Evolutionary conservation across 2,888 invertebrate genomes (phyloP).

Genomic region (Julus scanicus): DNA sequence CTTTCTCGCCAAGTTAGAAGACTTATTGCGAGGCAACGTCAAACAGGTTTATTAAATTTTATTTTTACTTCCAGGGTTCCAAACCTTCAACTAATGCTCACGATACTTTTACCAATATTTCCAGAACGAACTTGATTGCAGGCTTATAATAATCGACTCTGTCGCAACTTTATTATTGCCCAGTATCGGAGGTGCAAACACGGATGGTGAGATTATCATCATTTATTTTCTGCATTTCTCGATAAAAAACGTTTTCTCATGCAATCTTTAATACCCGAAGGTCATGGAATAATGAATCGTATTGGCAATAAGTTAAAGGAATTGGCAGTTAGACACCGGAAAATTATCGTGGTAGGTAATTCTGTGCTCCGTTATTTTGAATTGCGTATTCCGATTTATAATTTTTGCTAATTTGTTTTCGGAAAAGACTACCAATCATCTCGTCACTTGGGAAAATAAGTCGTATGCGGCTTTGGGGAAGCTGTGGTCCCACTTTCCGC

Average conservation of each 20-base stretch:
- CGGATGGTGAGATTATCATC: background rate
- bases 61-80: too few species aligned
- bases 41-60: slow-evolving; percentile 63
- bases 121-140: background rate
- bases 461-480: slow-evolving; percentile 31
- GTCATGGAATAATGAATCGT: slow-evolving; percentile 49
- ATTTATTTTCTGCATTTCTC: too few species aligned
- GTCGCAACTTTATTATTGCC: slow-evolving; percentile 44
- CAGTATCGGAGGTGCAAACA: background rate
- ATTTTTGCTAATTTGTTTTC: background rate
- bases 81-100: too few species aligned
- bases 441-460: slow-evolving; percentile 40
- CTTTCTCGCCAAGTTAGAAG: slow-evolving; percentile 20
- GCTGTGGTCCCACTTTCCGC: slow-evolving; percentile 41
- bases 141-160: slow-evolving; percentile 52
- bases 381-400: background rate
- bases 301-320: slow-evolving; percentile 44
- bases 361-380: background rate
- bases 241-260: too few species aligned
- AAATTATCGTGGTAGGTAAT: slow-evolving; percentile 41
- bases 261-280: too few species aligned
- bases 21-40: background rate
- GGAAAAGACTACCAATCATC: slow-evolving; percentile 52
- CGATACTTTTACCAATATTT: too few species aligned
- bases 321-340: background rate